phyloP scores from a whole-genome alignment of 2,113 vertebrate genomes.

The Burhinus oedicnemus region DNA sequence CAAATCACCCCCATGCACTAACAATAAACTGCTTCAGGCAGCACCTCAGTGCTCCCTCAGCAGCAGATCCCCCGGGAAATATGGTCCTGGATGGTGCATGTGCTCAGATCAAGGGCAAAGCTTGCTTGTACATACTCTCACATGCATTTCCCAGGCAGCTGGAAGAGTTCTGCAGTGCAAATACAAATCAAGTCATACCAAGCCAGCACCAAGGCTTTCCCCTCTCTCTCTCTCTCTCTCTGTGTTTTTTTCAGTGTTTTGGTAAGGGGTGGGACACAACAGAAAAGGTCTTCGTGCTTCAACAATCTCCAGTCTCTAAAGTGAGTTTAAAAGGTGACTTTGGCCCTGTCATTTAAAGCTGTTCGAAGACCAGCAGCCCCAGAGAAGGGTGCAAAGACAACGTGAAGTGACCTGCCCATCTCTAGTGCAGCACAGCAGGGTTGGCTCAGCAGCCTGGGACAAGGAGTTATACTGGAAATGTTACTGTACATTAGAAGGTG shows the following conservation, averaged over 20 bases:
- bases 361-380: not conserved
- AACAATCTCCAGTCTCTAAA: not conserved
- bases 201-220: too few species aligned
- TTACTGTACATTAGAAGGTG: rapidly evolving
- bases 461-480: not conserved
- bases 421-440: not conserved
- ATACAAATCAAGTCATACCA: too few species aligned
- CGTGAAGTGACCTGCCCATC: rapidly evolving
- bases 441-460: not conserved
- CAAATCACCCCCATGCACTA: not conserved
- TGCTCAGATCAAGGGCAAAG: not conserved
- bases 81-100: rapidly evolving
- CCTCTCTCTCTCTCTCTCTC: too few species aligned
- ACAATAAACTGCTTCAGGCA: not conserved
- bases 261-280: not conserved
- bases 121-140: not conserved
- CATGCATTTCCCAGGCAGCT: rapidly evolving
- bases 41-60: not conserved
- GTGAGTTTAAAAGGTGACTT: not conserved
- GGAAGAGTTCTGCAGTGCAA: not conserved
- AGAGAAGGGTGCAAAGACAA: not conserved
- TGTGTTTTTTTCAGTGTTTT: not conserved
- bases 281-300: not conserved
- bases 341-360: not conserved
- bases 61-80: not conserved